These are phyloP conservation scores for Istiophorus platypterus DNA, from an alignment of 2,113 vertebrate genomes.

Conservation along the genomic window DNA sequence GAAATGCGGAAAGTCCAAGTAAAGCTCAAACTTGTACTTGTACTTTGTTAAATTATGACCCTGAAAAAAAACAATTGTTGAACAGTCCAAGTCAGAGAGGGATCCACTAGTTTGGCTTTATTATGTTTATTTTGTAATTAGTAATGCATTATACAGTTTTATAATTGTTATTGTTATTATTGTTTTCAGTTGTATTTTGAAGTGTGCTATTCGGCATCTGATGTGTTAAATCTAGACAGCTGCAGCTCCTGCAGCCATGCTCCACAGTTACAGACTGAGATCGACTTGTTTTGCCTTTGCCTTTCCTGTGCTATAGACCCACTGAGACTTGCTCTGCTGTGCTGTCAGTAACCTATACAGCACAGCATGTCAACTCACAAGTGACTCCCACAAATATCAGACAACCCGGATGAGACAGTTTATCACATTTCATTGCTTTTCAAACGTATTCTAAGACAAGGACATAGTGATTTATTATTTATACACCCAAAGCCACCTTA, in stretches of 20 bases:
- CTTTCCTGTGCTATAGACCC: slow-evolving; percentile 81
- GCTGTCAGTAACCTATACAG: slow-evolving; percentile 83
- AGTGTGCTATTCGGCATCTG: slow-evolving; percentile 5
- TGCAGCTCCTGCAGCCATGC: slow-evolving; percentile 24
- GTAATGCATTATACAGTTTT: slow-evolving; percentile 5
- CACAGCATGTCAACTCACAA: slow-evolving; percentile 83
- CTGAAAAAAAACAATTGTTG: not conserved
- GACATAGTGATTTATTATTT: slow-evolving; percentile 87
- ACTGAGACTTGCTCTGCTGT: slow-evolving; percentile 76
- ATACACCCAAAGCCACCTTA: slow-evolving; percentile 83
- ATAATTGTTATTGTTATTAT: slow-evolving; percentile 1
- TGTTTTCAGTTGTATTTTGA: not conserved
- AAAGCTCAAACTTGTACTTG: not conserved
- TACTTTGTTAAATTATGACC: not conserved
- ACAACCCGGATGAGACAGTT: slow-evolving; percentile 86
- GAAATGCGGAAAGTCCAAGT: not conserved
- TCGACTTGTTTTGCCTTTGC: slow-evolving; percentile 83
- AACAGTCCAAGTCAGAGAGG: not conserved
- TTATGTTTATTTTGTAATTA: slow-evolving; percentile 17
- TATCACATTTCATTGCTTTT: slow-evolving; percentile 88
- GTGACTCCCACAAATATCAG: slow-evolving; percentile 86
- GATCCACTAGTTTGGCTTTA: not conserved
- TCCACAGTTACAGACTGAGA: slow-evolving; percentile 75
- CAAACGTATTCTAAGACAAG: slow-evolving; percentile 84
- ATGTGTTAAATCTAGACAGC: slow-evolving; percentile 34